phyloP scores from a whole-genome alignment of 1,140 invertebrate species.

The Hypothenemus hampei region DNA sequence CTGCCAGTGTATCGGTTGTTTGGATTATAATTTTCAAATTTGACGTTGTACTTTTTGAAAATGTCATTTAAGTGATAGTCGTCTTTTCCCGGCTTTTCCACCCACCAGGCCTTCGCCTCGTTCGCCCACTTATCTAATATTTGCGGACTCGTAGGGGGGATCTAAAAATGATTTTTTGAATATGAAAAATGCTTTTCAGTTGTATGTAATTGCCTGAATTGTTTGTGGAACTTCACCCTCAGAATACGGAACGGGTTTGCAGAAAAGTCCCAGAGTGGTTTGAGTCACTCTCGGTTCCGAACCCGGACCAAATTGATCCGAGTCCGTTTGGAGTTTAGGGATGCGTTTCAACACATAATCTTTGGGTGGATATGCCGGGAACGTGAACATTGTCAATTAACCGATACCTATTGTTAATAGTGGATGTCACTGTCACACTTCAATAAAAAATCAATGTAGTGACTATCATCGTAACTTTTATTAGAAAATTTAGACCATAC shows the following conservation, averaged over 20 bases:
- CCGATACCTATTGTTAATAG: too few species aligned
- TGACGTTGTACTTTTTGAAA: slow-evolving; percentile 45
- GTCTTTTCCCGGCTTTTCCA: slow-evolving; percentile 49
- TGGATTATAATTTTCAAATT: slow-evolving; percentile 36
- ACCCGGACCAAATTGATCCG: slow-evolving; percentile 35
- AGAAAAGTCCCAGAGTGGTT: slow-evolving; percentile 33
- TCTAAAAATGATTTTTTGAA: not conserved
- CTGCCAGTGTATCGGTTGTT: slow-evolving; percentile 30
- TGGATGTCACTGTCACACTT: too few species aligned
- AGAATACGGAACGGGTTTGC: slow-evolving; percentile 32
- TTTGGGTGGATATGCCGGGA: slow-evolving; percentile 37
- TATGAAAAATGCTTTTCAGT: not conserved
- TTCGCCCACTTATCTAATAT: slow-evolving; percentile 42
- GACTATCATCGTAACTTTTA: too few species aligned
- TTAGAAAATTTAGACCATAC: slow-evolving; percentile 26
- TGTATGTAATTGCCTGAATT: not conserved
- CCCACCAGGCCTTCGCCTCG: slow-evolving; percentile 48
- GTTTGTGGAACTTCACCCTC: slow-evolving; percentile 30
- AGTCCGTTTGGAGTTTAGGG: slow-evolving; percentile 24
- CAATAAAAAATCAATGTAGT: too few species aligned
- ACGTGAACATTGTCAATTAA: slow-evolving; percentile 40
- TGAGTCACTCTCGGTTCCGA: slow-evolving; percentile 36
- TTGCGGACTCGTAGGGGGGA: slow-evolving; percentile 25
- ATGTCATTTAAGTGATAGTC: slow-evolving; percentile 49
- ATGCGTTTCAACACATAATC: slow-evolving; percentile 37